Base-by-base conservation (phyloP, 2,797 vertebrate species). In the Bradypodion ventrale region DNA sequence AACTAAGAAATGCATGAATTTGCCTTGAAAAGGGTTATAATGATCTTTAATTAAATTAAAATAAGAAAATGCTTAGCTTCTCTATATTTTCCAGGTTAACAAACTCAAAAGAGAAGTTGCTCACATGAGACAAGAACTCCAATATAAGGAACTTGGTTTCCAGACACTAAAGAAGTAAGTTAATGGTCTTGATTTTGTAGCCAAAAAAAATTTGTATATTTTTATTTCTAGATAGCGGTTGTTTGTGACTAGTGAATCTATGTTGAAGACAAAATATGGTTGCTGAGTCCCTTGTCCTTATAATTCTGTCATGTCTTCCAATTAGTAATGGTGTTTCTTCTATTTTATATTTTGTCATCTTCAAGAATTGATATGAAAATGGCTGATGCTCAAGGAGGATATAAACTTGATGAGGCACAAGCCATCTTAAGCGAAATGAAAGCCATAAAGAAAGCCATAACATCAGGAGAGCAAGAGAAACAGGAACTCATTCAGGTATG, bases 31-130 rank as follows among this genome's bases (percentile, higher is more conserved):
- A 68, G 3, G 5, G 1, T 84, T 52, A 27, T 56, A 25, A 56
- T 65, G 8, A 77, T 46, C 32, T 73, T 83, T 76, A 46, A 10
- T 69, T 40, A 21, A 27, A 92, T 88, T 59, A 63, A 88, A 12
- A 91, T 91, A 87, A 69, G n/a, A 21, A 84, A 65, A 82, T 29
- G 76, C 37, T 73, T 92, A 89, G 10, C 78, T 62, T 1, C 76
- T 85, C 73, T 60, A 23, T 15, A 65, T 73, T 85, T 68, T 89
- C 32, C 93, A 99, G 98, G 98, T 99, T 92, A 98, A 97, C 93
- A 98, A 98, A 92, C 95, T 99, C 92, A 99, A 99, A 96, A 96
- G 97, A 91, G 98, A 99, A 93, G 96, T 99, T 94, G 97, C 97
- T 93, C 97, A 97, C 59, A 98, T 99, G 96, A 97, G 97, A 88